Evolutionary conservation across 64 coral and sea anemone species (phyloP).

Genomic region (Montipora foliosa): DNA sequence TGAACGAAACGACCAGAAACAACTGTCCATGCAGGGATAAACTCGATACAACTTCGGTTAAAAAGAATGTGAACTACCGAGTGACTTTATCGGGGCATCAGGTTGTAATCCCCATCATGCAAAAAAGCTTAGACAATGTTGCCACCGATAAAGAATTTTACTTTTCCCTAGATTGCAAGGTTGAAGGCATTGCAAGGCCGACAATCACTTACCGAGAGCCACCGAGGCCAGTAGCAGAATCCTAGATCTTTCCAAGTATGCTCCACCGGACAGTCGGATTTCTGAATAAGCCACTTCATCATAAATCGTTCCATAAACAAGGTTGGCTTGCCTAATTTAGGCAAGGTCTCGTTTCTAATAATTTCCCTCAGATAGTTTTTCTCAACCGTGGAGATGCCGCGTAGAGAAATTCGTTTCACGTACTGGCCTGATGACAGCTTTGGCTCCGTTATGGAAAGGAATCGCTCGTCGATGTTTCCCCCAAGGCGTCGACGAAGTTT

Average conservation of each 20-base stretch:
- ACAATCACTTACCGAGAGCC: constrained; percentile 25
- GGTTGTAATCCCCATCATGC: too few relatives aligned
- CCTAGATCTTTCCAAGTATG: constrained; percentile 22
- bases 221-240: constrained; percentile 32
- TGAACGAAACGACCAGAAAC: too few relatives aligned
- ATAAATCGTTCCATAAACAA: constrained; percentile 17
- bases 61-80: too few relatives aligned
- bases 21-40: too few relatives aligned
- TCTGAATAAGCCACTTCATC: constrained; percentile 52
- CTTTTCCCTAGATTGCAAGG: background rate
- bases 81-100: too few relatives aligned
- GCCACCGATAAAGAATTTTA: too few relatives aligned
- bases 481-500: background rate
- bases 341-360: constrained; percentile 26
- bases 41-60: too few relatives aligned
- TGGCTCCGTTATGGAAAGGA: constrained; percentile 29
- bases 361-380: constrained; percentile 36
- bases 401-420: constrained; percentile 21
- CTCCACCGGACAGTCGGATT: constrained; percentile 37
- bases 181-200: background rate
- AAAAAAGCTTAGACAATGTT: too few relatives aligned
- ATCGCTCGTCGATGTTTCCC: constrained; percentile 2
- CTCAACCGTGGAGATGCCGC: constrained; percentile 12
- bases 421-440: background rate
- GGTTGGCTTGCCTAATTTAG: constrained; percentile 5